Percentiles rank a stretch among this genome's conserved stretches.
phyloP scores from a whole-genome alignment of 1,140 invertebrate species.

The Monomorium pharaonis region DNA sequence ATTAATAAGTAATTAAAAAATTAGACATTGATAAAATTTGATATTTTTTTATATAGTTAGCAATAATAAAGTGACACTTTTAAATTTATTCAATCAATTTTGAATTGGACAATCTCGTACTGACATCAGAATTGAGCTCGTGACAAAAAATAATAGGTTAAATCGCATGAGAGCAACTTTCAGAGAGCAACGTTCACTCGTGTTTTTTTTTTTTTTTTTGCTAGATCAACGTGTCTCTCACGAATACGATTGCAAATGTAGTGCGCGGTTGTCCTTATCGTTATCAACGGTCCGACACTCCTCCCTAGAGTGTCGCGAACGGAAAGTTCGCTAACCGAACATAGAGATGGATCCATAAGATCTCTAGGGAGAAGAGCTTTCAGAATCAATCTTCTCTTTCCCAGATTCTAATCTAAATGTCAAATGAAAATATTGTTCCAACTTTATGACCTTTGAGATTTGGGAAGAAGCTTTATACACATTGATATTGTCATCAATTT shows the following conservation, averaged over 20 bases:
- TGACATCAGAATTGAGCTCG: conserved; percentile 52
- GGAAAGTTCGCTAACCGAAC: conserved; percentile 35
- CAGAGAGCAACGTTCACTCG: neutral
- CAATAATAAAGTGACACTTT: neutral
- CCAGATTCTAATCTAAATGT: conserved; percentile 43
- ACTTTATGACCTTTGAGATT: neutral
- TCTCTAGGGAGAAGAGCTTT: conserved; percentile 26
- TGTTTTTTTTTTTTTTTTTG: neutral
- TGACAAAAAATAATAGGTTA: neutral
- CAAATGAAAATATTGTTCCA: conserved; percentile 45
- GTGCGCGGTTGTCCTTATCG: conserved; percentile 42
- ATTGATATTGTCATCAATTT: neutral
- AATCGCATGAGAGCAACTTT: neutral
- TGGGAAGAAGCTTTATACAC: neutral
- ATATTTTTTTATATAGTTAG: neutral
- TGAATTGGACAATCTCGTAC: neutral
- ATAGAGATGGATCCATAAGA: neutral
- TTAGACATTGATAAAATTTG: neutral
- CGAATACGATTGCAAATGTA: conserved; percentile 32
- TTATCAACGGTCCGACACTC: conserved; percentile 48
- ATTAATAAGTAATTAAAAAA: neutral
- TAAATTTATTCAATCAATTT: neutral
- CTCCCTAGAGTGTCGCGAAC: conserved; percentile 40
- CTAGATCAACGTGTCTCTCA: neutral
- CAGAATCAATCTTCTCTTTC: conserved; percentile 39